Percentiles rank a stretch among this genome's conserved stretches.
Conservation (phyloP, 2,888 invertebrate species). For the Norana najaformis region DNA sequence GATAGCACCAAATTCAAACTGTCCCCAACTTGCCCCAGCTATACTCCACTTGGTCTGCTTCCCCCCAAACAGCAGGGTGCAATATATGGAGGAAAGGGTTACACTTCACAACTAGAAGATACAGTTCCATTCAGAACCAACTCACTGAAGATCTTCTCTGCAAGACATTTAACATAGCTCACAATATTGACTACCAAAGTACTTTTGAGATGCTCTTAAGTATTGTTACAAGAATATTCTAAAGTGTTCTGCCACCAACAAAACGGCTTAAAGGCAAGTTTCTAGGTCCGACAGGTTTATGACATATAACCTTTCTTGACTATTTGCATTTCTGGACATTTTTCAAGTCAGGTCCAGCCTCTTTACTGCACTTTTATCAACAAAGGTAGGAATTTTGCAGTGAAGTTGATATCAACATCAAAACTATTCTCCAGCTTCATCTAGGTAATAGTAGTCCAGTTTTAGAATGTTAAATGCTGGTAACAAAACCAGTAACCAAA, state of each 20-base stretch:
- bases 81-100: no score
- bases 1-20: no score
- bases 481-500: neutral
- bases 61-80: no score
- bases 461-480: neutral
- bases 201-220: neutral
- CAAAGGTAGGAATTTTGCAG: neutral
- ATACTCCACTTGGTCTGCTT: no score
- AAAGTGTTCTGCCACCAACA: no score
- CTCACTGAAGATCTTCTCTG: neutral
- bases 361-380: neutral
- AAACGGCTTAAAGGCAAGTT: neutral
- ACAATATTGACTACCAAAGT: neutral
- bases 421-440: neutral
- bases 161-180: neutral
- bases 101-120: no score
- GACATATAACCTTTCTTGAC: neutral
- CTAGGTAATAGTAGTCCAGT: neutral
- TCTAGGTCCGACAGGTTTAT: neutral
- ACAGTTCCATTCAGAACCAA: constrained; percentile 65
- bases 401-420: neutral
- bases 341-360: neutral
- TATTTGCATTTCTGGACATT: neutral
- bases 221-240: neutral
- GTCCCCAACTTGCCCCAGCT: no score